Evolutionary conservation across 1,140 invertebrate species (phyloP).

Genomic region (Phymastichus coffea): DNA sequence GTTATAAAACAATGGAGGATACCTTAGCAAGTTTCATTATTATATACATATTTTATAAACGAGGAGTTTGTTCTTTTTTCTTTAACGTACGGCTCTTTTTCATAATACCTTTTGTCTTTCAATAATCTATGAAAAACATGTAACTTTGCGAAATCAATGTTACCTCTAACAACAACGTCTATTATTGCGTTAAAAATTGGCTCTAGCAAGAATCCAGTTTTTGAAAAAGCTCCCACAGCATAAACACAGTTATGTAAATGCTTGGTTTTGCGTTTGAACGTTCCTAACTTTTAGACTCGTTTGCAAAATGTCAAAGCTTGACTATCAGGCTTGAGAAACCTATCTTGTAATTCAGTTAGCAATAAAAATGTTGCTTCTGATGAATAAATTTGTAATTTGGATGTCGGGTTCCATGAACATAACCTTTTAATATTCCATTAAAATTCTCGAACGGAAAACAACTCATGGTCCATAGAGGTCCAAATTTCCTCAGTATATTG

Average conservation of each 20-base stretch:
- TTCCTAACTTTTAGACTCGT: background rate
- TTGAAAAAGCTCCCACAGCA: background rate
- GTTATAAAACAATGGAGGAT: too few species aligned
- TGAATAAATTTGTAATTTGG: background rate
- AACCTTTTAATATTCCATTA: background rate
- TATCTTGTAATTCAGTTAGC: background rate
- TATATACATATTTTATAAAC: background rate
- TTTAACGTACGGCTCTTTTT: background rate
- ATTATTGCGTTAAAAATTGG: too few species aligned
- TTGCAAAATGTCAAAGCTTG: background rate
- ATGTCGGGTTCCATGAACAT: background rate
- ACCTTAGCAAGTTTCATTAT: too few species aligned
- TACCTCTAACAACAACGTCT: too few species aligned
- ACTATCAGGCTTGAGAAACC: background rate
- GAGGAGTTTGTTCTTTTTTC: background rate
- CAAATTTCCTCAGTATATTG: background rate
- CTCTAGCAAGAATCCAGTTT: too few species aligned
- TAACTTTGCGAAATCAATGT: background rate
- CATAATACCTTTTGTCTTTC: background rate
- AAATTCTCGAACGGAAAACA: conserved; percentile 6
- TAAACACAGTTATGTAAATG: background rate
- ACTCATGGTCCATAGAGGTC: background rate
- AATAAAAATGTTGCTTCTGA: background rate
- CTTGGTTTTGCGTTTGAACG: background rate
- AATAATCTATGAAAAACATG: background rate